These are phyloP conservation scores for Boulengeromyrus knoepffleri DNA, from an alignment of 2,113 vertebrate genomes.

Conservation along the genomic window DNA sequence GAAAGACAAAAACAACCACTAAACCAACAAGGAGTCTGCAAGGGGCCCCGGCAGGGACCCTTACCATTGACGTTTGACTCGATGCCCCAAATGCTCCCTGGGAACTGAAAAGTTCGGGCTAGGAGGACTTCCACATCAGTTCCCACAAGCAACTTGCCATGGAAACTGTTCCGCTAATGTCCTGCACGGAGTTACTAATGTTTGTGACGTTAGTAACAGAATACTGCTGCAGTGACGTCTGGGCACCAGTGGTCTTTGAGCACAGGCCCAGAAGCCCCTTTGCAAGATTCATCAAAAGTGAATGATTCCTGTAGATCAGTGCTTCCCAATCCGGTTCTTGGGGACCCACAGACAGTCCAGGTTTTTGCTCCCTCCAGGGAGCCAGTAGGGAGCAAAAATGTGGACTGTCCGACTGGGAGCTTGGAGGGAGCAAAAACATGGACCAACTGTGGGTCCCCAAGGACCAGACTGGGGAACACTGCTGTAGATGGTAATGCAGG, in stretches of 20 bases:
- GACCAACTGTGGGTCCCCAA: not conserved
- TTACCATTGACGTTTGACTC: not conserved
- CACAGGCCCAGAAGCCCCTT: not conserved
- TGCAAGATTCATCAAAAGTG: not conserved
- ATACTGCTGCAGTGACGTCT: not conserved
- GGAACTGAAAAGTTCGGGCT: not conserved
- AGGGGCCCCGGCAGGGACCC: not conserved
- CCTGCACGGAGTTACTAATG: not conserved
- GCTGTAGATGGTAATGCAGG: not conserved
- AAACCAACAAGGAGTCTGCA: not conserved
- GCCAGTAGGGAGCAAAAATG: not conserved
- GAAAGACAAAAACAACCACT: not conserved
- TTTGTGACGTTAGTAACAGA: not conserved
- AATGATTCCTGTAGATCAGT: not conserved
- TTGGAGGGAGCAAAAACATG: not conserved
- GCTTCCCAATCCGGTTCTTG: not conserved
- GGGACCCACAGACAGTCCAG: not conserved
- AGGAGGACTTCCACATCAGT: not conserved
- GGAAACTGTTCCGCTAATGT: not conserved
- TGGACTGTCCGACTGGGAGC: not conserved
- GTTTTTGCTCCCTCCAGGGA: not conserved
- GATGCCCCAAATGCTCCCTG: not conserved
- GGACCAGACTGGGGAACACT: not conserved
- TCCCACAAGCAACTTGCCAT: not conserved
- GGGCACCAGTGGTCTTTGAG: not conserved